Percentiles rank a stretch among this genome's conserved stretches.
Evolutionary conservation across 2,113 vertebrate genomes (phyloP).

Genomic region (Neomonachus schauinslandi): DNA sequence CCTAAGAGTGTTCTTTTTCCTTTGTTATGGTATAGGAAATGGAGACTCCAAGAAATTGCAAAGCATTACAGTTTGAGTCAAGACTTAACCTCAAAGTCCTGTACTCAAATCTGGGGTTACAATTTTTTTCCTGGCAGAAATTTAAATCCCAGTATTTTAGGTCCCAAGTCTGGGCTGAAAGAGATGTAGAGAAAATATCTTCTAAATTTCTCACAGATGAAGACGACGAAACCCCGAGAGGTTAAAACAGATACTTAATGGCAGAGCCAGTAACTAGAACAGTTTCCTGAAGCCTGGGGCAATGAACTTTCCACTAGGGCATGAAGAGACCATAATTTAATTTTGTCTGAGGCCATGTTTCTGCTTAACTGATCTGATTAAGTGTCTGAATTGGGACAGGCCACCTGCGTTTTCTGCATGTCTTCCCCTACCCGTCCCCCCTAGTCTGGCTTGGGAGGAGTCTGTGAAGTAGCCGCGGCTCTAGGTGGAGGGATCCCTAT

Average conservation of each 20-base stretch:
- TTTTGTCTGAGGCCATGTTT: conserved; percentile 23
- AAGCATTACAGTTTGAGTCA: not conserved
- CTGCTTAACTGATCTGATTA: not conserved
- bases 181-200: not conserved
- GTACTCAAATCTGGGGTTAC: not conserved
- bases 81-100: not conserved
- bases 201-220: not conserved
- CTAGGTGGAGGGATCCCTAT: not conserved
- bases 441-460: not conserved
- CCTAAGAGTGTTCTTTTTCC: not conserved
- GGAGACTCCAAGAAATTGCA: not conserved
- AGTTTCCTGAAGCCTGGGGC: not conserved
- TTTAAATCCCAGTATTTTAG: not conserved
- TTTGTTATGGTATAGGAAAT: not conserved
- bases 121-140: not conserved
- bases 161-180: not conserved
- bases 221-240: not conserved
- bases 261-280: conserved; percentile 13
- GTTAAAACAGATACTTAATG: conserved; percentile 17
- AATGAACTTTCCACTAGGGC: conserved; percentile 2
- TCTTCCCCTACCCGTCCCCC: not conserved
- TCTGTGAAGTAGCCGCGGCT: not conserved
- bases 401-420: not conserved
- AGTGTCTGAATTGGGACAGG: not conserved
- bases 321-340: not conserved